phyloP scores from a whole-genome alignment of 2,888 invertebrate species.

The Nemotelus pantherinus region DNA sequence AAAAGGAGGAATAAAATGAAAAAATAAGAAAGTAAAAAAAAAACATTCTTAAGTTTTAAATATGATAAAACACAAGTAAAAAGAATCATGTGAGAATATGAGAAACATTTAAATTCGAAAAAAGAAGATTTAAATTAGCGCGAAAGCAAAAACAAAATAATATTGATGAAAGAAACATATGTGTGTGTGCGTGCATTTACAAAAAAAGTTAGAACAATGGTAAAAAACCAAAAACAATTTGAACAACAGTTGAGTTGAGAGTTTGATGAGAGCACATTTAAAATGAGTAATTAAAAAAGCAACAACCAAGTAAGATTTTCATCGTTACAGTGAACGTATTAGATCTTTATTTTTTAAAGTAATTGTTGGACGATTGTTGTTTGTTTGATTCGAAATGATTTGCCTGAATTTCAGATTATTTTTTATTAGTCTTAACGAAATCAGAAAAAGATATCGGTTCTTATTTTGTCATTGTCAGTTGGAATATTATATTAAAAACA shows the following conservation, averaged over 20 bases:
- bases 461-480: too few species aligned
- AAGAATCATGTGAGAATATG: slow-evolving; percentile 29
- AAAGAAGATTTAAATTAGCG: slow-evolving; percentile 25
- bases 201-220: slow-evolving; percentile 26
- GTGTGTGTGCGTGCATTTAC: slow-evolving; percentile 31
- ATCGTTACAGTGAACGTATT: too few species aligned
- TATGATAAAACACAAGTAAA: slow-evolving; percentile 26
- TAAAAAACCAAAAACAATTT: slow-evolving; percentile 38
- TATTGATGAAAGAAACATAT: slow-evolving; percentile 34
- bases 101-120: slow-evolving; percentile 20
- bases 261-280: too few species aligned
- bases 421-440: too few species aligned
- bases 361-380: too few species aligned
- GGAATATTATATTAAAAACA: too few species aligned
- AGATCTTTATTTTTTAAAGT: too few species aligned
- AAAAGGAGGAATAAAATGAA: slow-evolving; percentile 11
- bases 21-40: slow-evolving; percentile 30
- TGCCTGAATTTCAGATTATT: too few species aligned
- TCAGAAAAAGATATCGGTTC: too few species aligned
- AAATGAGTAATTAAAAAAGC: too few species aligned
- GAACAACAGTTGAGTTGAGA: slow-evolving; percentile 25
- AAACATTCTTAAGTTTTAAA: slow-evolving; percentile 21
- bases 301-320: too few species aligned
- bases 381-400: too few species aligned
- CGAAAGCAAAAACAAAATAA: slow-evolving; percentile 10